Evolutionary conservation across 2,113 vertebrate species (phyloP), one percentile per base, ranked within the genome.

Genomic region (Balaeniceps rex): DNA sequence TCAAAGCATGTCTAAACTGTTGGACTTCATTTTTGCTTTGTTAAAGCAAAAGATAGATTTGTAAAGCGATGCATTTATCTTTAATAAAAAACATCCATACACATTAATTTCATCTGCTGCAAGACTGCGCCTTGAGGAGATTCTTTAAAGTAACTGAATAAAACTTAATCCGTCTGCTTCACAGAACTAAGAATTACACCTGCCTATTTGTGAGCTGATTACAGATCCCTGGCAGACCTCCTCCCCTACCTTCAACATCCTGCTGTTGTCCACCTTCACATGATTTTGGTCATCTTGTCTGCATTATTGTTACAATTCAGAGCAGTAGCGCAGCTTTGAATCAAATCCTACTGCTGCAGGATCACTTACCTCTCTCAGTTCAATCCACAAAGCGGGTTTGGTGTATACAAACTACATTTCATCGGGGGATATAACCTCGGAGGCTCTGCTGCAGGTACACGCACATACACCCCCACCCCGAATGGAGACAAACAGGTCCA

Each of bases 41-140:
- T 70, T 88, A 83, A 90, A 90, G 38, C 14, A 70, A 52, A 80
- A 87, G 26, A 52, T 4, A 77, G 60, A 65, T 69, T 74, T 74
- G 68, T 64, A 95, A 69, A 90, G 61, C 82, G 51, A 68, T 71
- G 26, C 26, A 57, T 86, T 90, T 91, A 75, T 87, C 93, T 93
- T 95, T 94, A 78, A 91, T 81, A 74, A 49, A 81, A 77, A 82
- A 23, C 36, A 84, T 49, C 65, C 55, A 55, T 44, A 54, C n/a
- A 33, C 51, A 75, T 89, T 89, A 70, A 82, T 79, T 93, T 86
- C 65, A 89, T 33, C 65, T 84, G 69, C 68, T 4, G 5, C 29
- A 70, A 52, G 68, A 47, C 13, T 9, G 26, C 31, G 44, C 26
- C 40, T 91, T 38, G 12, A 91, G 69, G 26, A 81, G 24, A 55